These are phyloP conservation scores for Balaeniceps rex DNA, from an alignment of 2,113 vertebrate species.

Conservation along the genomic window DNA sequence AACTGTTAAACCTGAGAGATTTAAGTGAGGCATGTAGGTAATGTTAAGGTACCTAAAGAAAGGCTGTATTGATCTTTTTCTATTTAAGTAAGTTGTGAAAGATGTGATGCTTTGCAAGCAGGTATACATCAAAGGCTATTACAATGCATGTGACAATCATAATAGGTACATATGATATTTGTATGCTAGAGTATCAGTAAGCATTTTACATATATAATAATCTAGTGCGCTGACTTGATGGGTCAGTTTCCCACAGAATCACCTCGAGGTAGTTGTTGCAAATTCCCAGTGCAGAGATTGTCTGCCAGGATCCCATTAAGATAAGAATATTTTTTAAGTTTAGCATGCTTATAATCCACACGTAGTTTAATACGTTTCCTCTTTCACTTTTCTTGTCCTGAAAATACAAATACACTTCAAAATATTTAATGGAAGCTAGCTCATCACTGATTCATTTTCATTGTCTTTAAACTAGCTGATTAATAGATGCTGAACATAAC, in stretches of 20 bases:
- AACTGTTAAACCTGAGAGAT: background rate
- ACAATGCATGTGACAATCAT: background rate
- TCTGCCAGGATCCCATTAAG: background rate
- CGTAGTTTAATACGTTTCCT: background rate
- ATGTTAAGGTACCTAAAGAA: background rate
- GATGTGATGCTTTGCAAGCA: background rate
- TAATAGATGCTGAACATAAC: background rate
- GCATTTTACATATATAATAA: background rate
- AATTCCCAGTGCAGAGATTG: background rate
- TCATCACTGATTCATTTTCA: background rate
- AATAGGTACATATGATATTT: background rate
- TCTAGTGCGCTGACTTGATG: background rate
- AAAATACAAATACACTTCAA: background rate
- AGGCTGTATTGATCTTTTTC: background rate
- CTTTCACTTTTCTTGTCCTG: background rate
- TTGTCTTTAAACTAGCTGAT: background rate
- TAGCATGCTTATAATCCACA: background rate
- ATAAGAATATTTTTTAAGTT: background rate
- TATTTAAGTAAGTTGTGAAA: background rate
- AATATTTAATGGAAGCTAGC: background rate
- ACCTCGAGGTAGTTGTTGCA: background rate
- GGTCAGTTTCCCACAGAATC: background rate
- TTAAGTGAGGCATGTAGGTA: background rate
- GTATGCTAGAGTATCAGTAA: background rate
- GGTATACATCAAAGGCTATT: background rate